Percentiles rank a stretch among this genome's conserved stretches.
phyloP scores from a whole-genome alignment of 2,113 vertebrate species.

The Mastomys coucha region DNA sequence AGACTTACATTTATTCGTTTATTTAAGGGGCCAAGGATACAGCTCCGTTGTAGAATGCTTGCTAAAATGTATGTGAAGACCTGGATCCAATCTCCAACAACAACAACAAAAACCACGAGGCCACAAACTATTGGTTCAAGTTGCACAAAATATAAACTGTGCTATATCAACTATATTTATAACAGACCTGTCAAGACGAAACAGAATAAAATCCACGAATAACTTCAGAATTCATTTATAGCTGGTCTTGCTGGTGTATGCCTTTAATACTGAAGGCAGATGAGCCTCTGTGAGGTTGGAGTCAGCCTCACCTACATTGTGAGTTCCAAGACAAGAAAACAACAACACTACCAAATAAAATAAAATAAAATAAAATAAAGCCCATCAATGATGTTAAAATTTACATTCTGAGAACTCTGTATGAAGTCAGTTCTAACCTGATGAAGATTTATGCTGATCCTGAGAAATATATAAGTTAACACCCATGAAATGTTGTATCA shows the following conservation, averaged over 20 bases:
- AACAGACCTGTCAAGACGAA: neutral
- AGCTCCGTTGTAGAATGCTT: neutral
- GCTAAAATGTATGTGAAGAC: neutral
- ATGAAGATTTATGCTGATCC: neutral
- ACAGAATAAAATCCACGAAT: neutral
- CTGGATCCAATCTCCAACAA: neutral
- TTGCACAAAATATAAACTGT: neutral
- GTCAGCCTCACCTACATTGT: too few species aligned
- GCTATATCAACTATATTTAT: neutral
- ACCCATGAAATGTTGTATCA: neutral
- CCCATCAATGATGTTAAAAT: neutral
- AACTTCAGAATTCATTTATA: neutral
- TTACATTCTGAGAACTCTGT: neutral
- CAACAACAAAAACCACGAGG: neutral
- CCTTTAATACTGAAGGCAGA: neutral
- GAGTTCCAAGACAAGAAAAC: neutral
- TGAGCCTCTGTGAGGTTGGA: neutral
- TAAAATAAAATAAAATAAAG: neutral
- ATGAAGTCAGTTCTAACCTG: neutral
- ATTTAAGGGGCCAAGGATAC: neutral
- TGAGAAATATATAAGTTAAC: neutral
- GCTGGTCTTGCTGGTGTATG: neutral
- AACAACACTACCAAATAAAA: neutral
- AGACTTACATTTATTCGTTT: neutral
- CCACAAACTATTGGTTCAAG: constrained; percentile 9